Evolutionary conservation across 2,797 vertebrate species (phyloP), one percentile per base, ranked within the genome.

Genomic region (Euthynnus affinis): DNA sequence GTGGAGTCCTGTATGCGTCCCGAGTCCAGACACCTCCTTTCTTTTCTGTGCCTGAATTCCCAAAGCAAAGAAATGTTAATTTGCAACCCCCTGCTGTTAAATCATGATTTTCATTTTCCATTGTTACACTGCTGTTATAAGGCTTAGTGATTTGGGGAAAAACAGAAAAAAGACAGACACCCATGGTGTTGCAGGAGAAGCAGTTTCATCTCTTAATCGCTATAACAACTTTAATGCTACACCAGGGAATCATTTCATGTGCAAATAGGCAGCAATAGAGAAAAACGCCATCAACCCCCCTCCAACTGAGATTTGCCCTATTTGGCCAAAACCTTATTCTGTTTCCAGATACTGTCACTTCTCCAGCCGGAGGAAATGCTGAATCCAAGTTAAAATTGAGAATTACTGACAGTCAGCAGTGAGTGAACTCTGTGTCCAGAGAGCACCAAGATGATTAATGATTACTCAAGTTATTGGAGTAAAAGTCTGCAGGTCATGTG

Each of bases 301-400:
- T 13, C 69, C 71, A 66, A 53, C 64, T 73, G 80, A 78, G 71
- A 80, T 78, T 66, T 83, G 61, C 51, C 71, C 84, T 75, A 77
- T 82, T 85, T 84, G 70, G 46, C 76, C 63, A 59, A 40, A 75
- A 70, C 73, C 5, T 29, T 69, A 51, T 64, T 74, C 49, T 46
- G 32, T 70, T 78, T 80, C 29, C 61, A 53, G n/a, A 64, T 44
- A 49, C 42, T 55, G 22, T 51, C 55, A 17, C 66, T 51, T 62
- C 44, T 60, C 44, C 15, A 66, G 18, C 12, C 17, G 20, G 55
- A 60, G 37, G 9, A 71, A 59, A 23, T 29, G 20, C 40, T 57
- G n/a, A 53, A 44, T 59, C 34, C 32, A 59, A 76, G 27, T 23
- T 42, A 20, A 76, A 74, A 37, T 8, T 8, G 0, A 44, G 9